Conservation (phyloP, 2,797 vertebrate genomes). For the Lycodopsis pacificus region DNA sequence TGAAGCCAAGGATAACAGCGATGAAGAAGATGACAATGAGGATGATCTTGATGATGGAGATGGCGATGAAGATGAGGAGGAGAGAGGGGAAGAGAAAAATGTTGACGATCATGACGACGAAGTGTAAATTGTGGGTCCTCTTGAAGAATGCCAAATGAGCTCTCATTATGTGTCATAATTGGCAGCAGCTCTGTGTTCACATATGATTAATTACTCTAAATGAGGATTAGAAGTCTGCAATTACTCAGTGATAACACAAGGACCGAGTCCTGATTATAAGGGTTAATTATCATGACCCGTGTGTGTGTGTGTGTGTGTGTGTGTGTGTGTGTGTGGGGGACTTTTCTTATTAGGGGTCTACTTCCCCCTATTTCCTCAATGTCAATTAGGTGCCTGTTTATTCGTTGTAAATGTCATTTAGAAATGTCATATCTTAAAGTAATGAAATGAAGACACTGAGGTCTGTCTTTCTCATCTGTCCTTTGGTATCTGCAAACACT, state of each 20-base stretch:
- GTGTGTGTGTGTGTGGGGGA: slow-evolving; percentile 39
- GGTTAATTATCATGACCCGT: slow-evolving; percentile 72
- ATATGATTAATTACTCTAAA: slow-evolving; percentile 79
- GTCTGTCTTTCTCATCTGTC: slow-evolving; percentile 7
- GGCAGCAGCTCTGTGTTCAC: slow-evolving; percentile 63
- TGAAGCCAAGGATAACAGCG: not conserved
- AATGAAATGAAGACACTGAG: slow-evolving; percentile 42
- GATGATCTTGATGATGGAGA: not conserved
- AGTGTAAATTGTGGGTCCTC: slow-evolving; percentile 13
- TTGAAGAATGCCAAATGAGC: slow-evolving; percentile 49
- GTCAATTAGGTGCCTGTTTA: slow-evolving; percentile 59
- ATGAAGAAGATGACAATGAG: too few species aligned
- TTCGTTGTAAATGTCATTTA: slow-evolving; percentile 64
- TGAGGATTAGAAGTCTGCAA: slow-evolving; percentile 76
- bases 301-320: not conserved
- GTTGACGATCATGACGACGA: slow-evolving; percentile 3
- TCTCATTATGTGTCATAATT: slow-evolving; percentile 63
- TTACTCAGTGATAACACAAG: slow-evolving; percentile 75
- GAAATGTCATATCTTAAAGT: slow-evolving; percentile 61
- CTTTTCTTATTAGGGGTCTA: slow-evolving; percentile 38
- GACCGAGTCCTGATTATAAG: slow-evolving; percentile 67
- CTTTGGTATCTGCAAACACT: not conserved
- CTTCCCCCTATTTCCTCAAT: slow-evolving; percentile 44
- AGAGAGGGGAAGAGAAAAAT: not conserved
- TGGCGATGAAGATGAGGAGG: not conserved